A percentile compares a stretch with the other conserved stretches of the same genome.
These are phyloP conservation scores for Pycnonotus jocosus DNA, from an alignment of 2,113 vertebrate genomes.

Conservation along the genomic window DNA sequence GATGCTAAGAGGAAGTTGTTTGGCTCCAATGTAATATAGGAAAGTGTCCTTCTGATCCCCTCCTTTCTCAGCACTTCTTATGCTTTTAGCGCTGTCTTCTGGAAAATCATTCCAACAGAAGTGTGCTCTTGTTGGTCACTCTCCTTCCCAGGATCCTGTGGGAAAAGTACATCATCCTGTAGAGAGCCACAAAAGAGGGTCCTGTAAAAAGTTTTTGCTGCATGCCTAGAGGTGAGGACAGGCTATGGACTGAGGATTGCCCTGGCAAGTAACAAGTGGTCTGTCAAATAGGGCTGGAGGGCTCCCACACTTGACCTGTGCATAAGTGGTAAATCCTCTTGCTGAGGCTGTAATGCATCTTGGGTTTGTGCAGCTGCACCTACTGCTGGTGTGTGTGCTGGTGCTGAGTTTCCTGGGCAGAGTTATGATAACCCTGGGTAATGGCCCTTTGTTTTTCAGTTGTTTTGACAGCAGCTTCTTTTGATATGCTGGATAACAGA, in stretches of 20 bases:
- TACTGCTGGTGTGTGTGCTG: accelerated
- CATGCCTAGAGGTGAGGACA: background rate
- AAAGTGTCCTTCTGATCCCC: background rate
- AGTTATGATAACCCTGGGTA: background rate
- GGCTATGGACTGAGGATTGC: background rate
- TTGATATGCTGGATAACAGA: background rate
- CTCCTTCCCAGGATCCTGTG: background rate
- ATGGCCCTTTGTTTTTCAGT: background rate
- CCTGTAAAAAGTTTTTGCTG: background rate
- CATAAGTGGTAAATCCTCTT: background rate
- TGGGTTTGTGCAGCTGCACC: background rate
- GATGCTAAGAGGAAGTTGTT: background rate
- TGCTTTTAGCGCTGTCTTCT: background rate
- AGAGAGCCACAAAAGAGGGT: background rate
- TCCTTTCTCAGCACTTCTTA: background rate
- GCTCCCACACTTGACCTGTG: background rate
- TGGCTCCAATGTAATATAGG: background rate
- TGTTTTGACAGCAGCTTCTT: background rate
- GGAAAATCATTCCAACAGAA: background rate
- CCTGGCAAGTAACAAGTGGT: background rate
- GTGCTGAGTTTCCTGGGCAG: background rate
- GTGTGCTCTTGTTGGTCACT: background rate
- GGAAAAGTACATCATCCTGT: background rate
- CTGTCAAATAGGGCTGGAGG: accelerated
- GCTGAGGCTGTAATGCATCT: background rate